Percentiles rank a stretch among this genome's conserved stretches.
Evolutionary conservation across 2,888 invertebrate genomes (phyloP).

Genomic region (Epirrhoe alternata): DNA sequence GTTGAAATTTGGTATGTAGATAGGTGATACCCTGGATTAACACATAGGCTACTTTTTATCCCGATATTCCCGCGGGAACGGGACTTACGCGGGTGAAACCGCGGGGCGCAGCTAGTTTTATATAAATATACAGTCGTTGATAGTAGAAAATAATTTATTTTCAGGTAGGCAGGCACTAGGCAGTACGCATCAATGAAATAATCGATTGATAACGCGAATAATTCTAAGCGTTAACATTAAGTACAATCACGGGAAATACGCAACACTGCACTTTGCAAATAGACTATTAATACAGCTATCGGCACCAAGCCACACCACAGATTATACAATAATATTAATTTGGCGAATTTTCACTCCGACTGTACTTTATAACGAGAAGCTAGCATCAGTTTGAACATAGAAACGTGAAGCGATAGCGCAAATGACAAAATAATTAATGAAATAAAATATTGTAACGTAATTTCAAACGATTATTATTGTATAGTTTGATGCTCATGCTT

Average conservation of each 20-base stretch:
- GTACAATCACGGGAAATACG: constrained; percentile 30
- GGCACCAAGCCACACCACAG: constrained; percentile 23
- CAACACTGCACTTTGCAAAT: constrained; percentile 42
- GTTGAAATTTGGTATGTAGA: too few relatives aligned
- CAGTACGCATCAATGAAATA: background rate
- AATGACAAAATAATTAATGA: too few relatives aligned
- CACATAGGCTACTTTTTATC: too few relatives aligned
- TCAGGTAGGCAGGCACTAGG: too few relatives aligned
- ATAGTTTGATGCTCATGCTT: too few relatives aligned
- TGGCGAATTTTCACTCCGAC: constrained; percentile 15
- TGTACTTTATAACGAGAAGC: background rate
- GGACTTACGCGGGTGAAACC: too few relatives aligned
- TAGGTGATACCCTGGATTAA: too few relatives aligned
- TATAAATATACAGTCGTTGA: background rate
- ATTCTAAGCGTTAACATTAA: constrained; percentile 9
- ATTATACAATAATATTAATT: background rate
- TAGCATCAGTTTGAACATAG: background rate
- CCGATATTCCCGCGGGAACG: too few relatives aligned
- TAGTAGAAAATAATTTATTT: background rate
- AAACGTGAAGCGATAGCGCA: too few relatives aligned
- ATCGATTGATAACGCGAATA: constrained; percentile 16
- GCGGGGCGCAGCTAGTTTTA: too few relatives aligned
- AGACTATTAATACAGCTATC: constrained; percentile 46
- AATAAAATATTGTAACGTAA: too few relatives aligned
- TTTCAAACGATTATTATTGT: too few relatives aligned